Evolutionary conservation across 2,888 invertebrate genomes (phyloP).

Genomic region (Acrocyrtus sp.): DNA sequence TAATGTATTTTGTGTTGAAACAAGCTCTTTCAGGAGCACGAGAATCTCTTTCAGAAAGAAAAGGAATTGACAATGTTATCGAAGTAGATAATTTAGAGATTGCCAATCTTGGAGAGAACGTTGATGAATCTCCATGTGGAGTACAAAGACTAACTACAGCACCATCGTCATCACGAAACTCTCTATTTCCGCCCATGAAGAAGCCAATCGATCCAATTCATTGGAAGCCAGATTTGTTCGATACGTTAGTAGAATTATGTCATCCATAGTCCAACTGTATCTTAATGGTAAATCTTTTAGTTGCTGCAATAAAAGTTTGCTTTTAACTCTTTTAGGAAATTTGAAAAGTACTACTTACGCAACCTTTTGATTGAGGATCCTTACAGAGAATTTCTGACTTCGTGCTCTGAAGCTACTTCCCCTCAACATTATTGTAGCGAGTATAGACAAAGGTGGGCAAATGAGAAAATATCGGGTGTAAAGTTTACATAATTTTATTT

Average conservation of each 20-base stretch:
- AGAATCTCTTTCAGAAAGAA: too few relatives aligned
- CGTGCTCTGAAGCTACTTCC: background rate
- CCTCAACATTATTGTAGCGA: conserved; percentile 5
- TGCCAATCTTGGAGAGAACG: too few relatives aligned
- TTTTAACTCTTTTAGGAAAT: background rate
- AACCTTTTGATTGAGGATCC: conserved; percentile 24
- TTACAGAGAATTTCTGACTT: conserved; percentile 19
- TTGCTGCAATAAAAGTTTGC: background rate
- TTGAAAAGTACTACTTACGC: conserved; percentile 25
- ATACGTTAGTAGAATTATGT: conserved; percentile 17
- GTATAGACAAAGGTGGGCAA: conserved; percentile 7
- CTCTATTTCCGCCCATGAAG: too few relatives aligned
- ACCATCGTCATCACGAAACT: too few relatives aligned
- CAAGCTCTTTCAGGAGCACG: too few relatives aligned
- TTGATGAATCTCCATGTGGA: too few relatives aligned
- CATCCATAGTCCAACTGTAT: background rate
- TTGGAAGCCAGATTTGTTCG: conserved; percentile 30
- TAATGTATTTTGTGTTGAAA: too few relatives aligned
- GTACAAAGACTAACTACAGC: too few relatives aligned
- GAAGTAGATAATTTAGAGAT: too few relatives aligned
- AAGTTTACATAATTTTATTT: background rate
- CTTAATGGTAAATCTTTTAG: background rate
- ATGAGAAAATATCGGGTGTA: too few relatives aligned
- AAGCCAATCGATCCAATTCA: conserved; percentile 35
- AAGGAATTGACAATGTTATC: too few relatives aligned